Percentiles rank a stretch among this genome's conserved stretches.
Evolutionary conservation across 2,888 invertebrate genomes (phyloP).

Genomic region (Clivina fossor): DNA sequence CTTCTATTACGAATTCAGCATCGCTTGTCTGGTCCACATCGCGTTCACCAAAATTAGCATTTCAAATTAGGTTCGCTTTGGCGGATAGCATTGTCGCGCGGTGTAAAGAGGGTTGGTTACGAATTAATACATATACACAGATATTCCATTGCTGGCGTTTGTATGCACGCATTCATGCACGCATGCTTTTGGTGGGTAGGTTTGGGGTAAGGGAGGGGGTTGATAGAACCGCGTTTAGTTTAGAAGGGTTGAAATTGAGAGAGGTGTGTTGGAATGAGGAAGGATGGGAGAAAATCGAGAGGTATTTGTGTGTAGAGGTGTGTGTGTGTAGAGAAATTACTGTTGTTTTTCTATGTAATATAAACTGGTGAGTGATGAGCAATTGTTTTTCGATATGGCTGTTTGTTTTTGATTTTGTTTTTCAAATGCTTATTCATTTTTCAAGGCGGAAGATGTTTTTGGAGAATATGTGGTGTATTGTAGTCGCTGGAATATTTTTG

Average conservation of each 20-base stretch:
- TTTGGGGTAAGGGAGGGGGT: not conserved
- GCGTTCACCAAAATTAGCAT: slow-evolving; percentile 27
- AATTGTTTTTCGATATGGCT: too few relatives aligned
- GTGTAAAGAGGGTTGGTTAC: slow-evolving; percentile 1
- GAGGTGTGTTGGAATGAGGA: slow-evolving; percentile 5
- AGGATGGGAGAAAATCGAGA: not conserved
- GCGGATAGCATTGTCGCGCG: not conserved
- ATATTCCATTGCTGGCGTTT: slow-evolving; percentile 26
- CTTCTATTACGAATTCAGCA: not conserved
- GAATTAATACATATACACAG: slow-evolving; percentile 31
- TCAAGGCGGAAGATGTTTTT: too few relatives aligned
- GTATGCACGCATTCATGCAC: slow-evolving; percentile 8
- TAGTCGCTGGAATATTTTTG: too few relatives aligned
- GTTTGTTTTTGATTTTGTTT: too few relatives aligned
- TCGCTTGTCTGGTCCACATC: slow-evolving; percentile 8
- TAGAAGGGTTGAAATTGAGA: too few relatives aligned
- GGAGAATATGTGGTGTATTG: too few relatives aligned
- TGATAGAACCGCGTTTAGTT: slow-evolving; percentile 11
- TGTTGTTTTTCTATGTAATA: too few relatives aligned
- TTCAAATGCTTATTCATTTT: too few relatives aligned
- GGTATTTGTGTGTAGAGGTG: not conserved
- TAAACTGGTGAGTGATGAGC: too few relatives aligned
- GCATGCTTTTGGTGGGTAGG: not conserved
- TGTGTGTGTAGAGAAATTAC: not conserved
- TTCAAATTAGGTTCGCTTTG: slow-evolving; percentile 18